Evolutionary conservation across 1,140 invertebrate species (phyloP), one percentile per base, ranked within the genome.

Genomic region (Drosophila littoralis): DNA sequence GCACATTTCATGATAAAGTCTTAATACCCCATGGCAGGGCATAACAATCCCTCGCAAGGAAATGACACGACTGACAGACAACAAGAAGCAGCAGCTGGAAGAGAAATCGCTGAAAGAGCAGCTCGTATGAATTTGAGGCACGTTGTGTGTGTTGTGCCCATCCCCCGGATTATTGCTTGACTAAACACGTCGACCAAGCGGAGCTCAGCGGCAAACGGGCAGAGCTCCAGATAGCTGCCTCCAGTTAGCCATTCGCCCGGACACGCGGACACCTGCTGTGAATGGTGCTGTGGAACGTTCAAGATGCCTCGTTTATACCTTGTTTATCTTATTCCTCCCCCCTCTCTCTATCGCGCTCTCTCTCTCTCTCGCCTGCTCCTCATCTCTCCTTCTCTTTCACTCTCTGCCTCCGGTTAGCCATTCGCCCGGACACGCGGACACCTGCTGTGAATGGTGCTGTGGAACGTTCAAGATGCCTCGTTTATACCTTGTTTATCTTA

Each of bases 251-350:
- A 68, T 17, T 58, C 54, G 45, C 43, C 22, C 8, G 42, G 32
- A 22, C 17, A 32, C 13, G 13, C 9, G 36, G 57, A 61, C 74
- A 77, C 75, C 75, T 78, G 79, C 79, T 82, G 59, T 76, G 80
- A 45, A 64, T 57, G 75, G n/a, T 51, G 71, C 75, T 77, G 35
- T 58, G 73, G 60, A 80, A 64, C 81, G 64, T 77, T 83, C 66
- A 70, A 84, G 77, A 73, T 77, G 81, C 51, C 65, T 73, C 68
- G 59, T 74, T 84, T 80, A 77, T 80, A 67, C 63, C 68, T 73
- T 73, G 69, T 80, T 83, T 83, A 76, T 76, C 68, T 79, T 51
- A 33, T 60, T 51, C 33, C 15, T 12, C 13, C 12, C 15, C 7
- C 32, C 15, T 6, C 32, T 57, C 17, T 22, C 38, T 8, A 12